These are phyloP conservation scores for Balaenoptera acutorostrata DNA, from an alignment of 2,113 vertebrate genomes.

Conservation along the genomic window DNA sequence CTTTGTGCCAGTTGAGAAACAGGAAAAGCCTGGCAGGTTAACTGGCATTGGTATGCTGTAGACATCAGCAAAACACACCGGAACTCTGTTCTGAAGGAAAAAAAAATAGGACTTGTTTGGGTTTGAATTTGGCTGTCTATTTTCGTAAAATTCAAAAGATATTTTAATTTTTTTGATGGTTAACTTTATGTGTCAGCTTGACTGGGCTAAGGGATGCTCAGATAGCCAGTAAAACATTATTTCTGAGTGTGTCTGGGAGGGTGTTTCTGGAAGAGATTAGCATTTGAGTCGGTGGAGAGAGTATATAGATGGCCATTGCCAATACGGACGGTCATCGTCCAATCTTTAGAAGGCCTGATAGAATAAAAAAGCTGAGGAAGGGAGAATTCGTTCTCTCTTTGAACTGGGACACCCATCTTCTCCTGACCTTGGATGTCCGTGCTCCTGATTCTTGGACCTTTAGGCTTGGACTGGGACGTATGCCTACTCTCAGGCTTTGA, in stretches of 20 bases:
- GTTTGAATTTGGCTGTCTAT: not conserved
- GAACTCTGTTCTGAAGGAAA: not conserved
- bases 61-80: not conserved
- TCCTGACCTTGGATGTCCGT: not conserved
- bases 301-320: not conserved
- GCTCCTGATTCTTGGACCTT: not conserved
- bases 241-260: not conserved
- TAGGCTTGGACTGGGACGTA: not conserved
- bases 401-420: not conserved
- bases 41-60: not conserved
- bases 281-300: no score
- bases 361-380: not conserved
- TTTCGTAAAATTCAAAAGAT: not conserved
- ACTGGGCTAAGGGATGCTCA: not conserved
- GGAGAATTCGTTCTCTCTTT: not conserved
- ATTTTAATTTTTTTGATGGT: not conserved
- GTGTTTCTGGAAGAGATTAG: not conserved
- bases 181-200: not conserved
- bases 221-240: not conserved
- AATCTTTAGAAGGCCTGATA: not conserved
- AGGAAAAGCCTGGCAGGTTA: not conserved
- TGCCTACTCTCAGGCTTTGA: not conserved
- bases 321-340: not conserved
- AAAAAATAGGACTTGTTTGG: not conserved
- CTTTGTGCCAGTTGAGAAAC: not conserved